Evolutionary conservation across 1,140 invertebrate species (phyloP), one percentile per base, ranked within the genome.

Genomic region (Hypsibius dujardini): DNA sequence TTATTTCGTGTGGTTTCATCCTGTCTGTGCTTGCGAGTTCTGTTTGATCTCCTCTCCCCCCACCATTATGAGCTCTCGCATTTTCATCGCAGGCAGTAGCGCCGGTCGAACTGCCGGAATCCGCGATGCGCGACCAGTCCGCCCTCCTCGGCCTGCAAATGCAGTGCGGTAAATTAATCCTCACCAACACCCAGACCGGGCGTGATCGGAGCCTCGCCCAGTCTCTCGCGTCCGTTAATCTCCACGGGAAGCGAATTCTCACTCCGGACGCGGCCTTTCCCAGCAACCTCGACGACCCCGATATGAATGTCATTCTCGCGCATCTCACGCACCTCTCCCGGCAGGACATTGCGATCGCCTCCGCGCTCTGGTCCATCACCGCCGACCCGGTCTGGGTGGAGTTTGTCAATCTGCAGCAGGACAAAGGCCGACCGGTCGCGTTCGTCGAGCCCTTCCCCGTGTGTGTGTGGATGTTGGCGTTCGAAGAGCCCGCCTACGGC

Each of bases 141-240:
- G n/a, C n/a, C n/a, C n/a, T n/a, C n/a, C n/a, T n/a, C n/a, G n/a
- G 62, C 45, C 42, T 67, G 62, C 62, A 67, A 42, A 7, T 67
- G 7, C 62, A 67, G 62, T 14, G 62, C 42, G 62, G 62, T 67
- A 7, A 42, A 7, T 12, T 7, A 14, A 42, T 67, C 3, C 3
- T 42, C 7, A 67, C 62, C 7, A 67, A 67, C 62, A 42, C 62
- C 42, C 3, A 7, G 3, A 42, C 45, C 3, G 62, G 62, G 3
- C 62, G 62, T 14, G 45, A 12, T 7, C 7, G 62, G 3, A 14
- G 12, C 3, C 62, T 67, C 3, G 3, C 62, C 7, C 12, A 67
- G 3, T 14, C 12, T 42, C 42, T 67, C 12, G n/a, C 7, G 7
- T 7, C 50, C n/a, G 7, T 56, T 7, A n/a, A 56, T 7, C 7